Evolutionary conservation across 1,140 invertebrate genomes (phyloP), one percentile per base, ranked within the genome.

Genomic region (Stratiolaelaps scimitus): DNA sequence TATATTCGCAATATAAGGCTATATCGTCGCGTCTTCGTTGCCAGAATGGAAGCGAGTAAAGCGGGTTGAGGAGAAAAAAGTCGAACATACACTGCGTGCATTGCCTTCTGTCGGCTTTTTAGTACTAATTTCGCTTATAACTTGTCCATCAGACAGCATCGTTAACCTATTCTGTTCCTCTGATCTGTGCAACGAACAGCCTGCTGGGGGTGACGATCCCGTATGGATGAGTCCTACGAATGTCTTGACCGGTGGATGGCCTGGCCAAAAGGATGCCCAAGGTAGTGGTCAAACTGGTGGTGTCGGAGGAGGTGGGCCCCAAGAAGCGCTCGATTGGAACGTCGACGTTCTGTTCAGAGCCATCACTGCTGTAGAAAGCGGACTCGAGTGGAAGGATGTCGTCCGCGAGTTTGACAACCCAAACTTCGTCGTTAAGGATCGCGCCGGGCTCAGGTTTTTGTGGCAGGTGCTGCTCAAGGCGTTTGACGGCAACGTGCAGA

Each of bases 351-450:
- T 60, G 13, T 34, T 60, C 26, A 15, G 53, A 29, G 26, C 53
- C 15, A 23, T 60, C 6, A 34, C 23, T 17, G 53, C 53, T 23
- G 23, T 60, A 2, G 53, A 60, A 34, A 26, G 26, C 15, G 71
- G 72, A 71, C 74, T 96, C 40, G 84, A 85, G 71, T 96, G 92
- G 91, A 89, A 85, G 72, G 92, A 95, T 72, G 89, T 97, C 0
- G 84, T 94, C 53, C 74, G 83, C 65, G 88, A 94, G 74, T 75
- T 95, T 34, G 93, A 98, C 74, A 87, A 95, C 75, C 80, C 84
- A 10, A 88, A 89, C 67, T 96, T 97, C 72, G 73, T 88, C 15
- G 81, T 97, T 1, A 85, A 88, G 71, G 89, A 92, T 75, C 82
- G 90, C 69, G 83, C 84, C 72, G 88, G 88, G 17, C 78, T 97